Evolutionary conservation across 2,888 invertebrate species (phyloP), one percentile per base, ranked within the genome.

Genomic region (Exephanes ischioxanthus): DNA sequence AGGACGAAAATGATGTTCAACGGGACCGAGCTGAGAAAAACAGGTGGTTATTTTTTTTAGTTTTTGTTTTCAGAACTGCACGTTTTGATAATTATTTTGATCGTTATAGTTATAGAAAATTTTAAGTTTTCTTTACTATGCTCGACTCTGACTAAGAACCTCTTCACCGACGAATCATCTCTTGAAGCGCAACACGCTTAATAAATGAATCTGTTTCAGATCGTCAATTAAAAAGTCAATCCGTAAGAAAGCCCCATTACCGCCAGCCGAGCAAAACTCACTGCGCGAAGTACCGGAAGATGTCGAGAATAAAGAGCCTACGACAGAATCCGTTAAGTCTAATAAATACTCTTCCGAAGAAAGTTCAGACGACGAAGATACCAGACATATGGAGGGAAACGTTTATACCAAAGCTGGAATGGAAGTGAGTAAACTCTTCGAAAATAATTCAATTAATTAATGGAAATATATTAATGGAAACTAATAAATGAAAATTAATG

Each of bases 361-460:
- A 22, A 96, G 95, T 87, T 96, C 96, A 26, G 95, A 95, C 14
- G 95, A 95, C 3, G 97, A 97, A 90, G 97, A 97, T 88, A 96
- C 96, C 11, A 95, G 97, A 26, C 96, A 97, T 83, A 94, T 97
- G 93, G 97, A 97, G 90, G 98, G 98, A 79, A 96, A 97, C 90
- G 97, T 97, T 48, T 96, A 96, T 88, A 96, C 97, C 0, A 96
- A 97, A 75, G 96, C 96, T 89, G 98, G 98, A 88, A 95, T 96
- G 84, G 97, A 98, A 96, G 95, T 95, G 88, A 90, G 91, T 80
- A 58, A 3, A 45, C 3, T 3, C 19, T 53, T 4, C 2, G 1
- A 63, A 63, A n/a, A 63, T 7, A 1, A 33, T 63, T 16, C 2
- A 16, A 16, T 16, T 3, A 33, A 30, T 30, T 22, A 7, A 22